Conservation (phyloP, 2,113 vertebrate genomes). For the Epinephelus lanceolatus region DNA sequence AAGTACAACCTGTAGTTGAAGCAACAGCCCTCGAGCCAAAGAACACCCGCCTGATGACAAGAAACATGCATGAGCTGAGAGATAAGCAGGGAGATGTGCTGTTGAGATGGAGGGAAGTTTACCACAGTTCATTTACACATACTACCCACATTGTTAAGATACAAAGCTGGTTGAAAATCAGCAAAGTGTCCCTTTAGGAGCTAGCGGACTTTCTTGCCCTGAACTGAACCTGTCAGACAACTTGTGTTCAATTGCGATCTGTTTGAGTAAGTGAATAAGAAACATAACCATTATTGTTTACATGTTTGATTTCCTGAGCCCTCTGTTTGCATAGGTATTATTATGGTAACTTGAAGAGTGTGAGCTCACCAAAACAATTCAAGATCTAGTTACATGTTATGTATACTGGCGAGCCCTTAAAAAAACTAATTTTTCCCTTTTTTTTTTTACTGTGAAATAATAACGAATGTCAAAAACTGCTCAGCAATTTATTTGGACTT, state of each 20-base stretch:
- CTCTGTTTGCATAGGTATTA: constrained; percentile 26
- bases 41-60: too few species aligned
- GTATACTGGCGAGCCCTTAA: background rate
- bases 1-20: too few species aligned
- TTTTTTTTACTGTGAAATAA: background rate
- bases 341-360: background rate
- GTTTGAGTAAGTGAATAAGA: constrained; percentile 28
- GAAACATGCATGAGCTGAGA: too few species aligned
- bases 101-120: too few species aligned
- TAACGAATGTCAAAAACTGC: background rate
- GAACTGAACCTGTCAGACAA: background rate
- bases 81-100: too few species aligned
- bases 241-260: constrained; percentile 13
- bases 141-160: too few species aligned
- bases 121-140: too few species aligned
- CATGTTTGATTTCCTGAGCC: constrained; percentile 29
- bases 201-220: background rate
- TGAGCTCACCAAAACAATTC: background rate
- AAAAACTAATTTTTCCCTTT: background rate
- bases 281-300: constrained; percentile 12
- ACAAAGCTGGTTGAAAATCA: too few species aligned
- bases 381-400: background rate
- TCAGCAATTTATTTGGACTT: background rate
- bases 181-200: background rate
- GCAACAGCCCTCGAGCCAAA: too few species aligned